Base-by-base conservation (phyloP, 2,113 vertebrate species). In the Vulpes vulpes region DNA sequence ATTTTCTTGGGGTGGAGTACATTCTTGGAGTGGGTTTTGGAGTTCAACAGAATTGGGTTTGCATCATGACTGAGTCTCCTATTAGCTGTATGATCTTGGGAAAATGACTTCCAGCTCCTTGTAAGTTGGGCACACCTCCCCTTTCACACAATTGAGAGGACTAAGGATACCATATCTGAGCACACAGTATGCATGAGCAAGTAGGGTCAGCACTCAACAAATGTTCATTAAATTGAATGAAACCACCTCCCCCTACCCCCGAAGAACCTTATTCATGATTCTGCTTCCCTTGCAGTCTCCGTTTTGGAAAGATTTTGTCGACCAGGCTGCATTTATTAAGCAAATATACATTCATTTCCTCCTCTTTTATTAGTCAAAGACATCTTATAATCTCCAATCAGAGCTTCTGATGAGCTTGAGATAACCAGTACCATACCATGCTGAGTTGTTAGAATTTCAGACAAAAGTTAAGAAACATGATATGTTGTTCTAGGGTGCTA, bases 301-400 rank as follows among this genome's bases (percentile, higher is more conserved):
- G 74, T 53, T 90, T 86, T 69, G 53, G 76, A 89, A 87, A 96
- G 74, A 79, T 78, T 83, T 95, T 89, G 59, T 84, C 17, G 1
- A 43, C 30, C 65, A 95, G 86, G 65, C 51, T 82, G 35, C n/a
- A 89, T 82, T 69, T 95, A 91, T 95, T 95, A 97, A 83, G 67
- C 53, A 97, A 81, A 90, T 60, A 94, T 19, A 93, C 43, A 82
- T 57, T 74, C 25, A 92, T 93, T 97, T 97, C 94, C 53, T 96
- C 65, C 62, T 95, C 19, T 80, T 87, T 93, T 88, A 69, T 92
- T 90, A 97, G 94, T 76, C 85, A 94, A 91, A 97, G 95, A 91
- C 80, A 96, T 95, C 25, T 53, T 60, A 59, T 65, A 74, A 57
- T 94, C 86, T 74, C 86, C 23, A 92, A 49, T 93, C 89, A 87